A percentile compares a stretch with the other conserved stretches of the same genome.
phyloP scores from a whole-genome alignment of 1,140 invertebrate species.

The Pomacea maculata region DNA sequence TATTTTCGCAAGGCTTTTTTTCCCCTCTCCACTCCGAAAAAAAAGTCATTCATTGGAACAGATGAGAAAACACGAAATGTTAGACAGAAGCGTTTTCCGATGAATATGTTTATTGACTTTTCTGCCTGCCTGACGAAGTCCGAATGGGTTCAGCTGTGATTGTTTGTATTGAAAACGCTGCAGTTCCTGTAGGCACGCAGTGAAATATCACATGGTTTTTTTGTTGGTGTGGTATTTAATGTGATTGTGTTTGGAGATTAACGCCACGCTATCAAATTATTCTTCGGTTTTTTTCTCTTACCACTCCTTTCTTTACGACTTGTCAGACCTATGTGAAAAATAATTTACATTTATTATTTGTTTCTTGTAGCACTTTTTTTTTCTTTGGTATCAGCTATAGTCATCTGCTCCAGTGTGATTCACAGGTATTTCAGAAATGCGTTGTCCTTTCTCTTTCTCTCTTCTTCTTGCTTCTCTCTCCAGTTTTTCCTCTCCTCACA shows the following conservation, averaged over 20 bases:
- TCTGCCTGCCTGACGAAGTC: neutral
- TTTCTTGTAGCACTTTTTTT: neutral
- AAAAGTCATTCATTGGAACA: constrained; percentile 8
- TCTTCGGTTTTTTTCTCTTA: too few relatives aligned
- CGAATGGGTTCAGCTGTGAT: too few relatives aligned
- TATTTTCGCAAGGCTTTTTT: neutral
- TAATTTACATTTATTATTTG: too few relatives aligned
- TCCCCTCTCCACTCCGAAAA: neutral
- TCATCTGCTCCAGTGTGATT: neutral
- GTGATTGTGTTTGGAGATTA: too few relatives aligned
- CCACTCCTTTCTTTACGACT: too few relatives aligned
- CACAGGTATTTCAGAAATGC: neutral
- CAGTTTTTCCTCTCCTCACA: neutral
- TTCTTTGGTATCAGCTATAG: neutral
- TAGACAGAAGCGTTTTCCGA: neutral
- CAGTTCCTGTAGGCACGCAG: too few relatives aligned
- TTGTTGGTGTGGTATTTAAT: too few relatives aligned
- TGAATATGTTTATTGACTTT: constrained; percentile 12
- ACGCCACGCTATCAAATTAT: too few relatives aligned
- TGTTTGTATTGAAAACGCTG: too few relatives aligned
- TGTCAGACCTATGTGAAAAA: too few relatives aligned
- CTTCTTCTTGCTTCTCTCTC: neutral
- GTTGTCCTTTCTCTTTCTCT: neutral
- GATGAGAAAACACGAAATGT: constrained; percentile 6
- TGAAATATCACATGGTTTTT: too few relatives aligned